Percentiles rank a stretch among this genome's conserved stretches.
Conservation (phyloP, 2,113 vertebrate species). For the Acanthisitta chloris region DNA sequence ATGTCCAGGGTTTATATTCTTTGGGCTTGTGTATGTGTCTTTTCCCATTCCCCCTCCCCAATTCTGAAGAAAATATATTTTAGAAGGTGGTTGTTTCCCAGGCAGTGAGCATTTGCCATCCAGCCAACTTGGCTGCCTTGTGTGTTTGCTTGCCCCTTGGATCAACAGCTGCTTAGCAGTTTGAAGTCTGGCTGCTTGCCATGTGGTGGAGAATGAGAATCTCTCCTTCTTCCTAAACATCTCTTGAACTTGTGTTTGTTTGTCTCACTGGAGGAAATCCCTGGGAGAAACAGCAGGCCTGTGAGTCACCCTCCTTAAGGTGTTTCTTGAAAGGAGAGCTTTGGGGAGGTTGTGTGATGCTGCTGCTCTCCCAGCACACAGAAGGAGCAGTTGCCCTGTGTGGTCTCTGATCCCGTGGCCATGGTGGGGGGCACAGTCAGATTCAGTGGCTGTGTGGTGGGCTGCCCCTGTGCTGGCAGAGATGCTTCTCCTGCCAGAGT, state of each 20-base stretch:
- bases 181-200: background rate
- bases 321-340: background rate
- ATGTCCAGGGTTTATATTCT: background rate
- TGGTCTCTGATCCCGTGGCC: background rate
- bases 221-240: background rate
- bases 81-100: background rate
- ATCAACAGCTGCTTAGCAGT: background rate
- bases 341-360: background rate
- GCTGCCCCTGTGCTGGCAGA: background rate
- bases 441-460: background rate
- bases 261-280: background rate
- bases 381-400: accelerated
- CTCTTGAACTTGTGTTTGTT: background rate
- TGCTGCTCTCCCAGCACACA: background rate
- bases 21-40: background rate
- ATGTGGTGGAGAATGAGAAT: background rate
- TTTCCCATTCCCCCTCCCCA: background rate
- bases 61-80: background rate
- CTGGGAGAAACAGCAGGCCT: background rate
- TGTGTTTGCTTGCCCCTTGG: background rate
- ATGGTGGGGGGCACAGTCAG: accelerated
- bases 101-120: background rate
- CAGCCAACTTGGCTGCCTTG: background rate
- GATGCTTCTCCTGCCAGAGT: accelerated
- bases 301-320: background rate